These are phyloP conservation scores for Callipepla squamata DNA, from an alignment of 2,113 vertebrate species.

Conservation along the genomic window DNA sequence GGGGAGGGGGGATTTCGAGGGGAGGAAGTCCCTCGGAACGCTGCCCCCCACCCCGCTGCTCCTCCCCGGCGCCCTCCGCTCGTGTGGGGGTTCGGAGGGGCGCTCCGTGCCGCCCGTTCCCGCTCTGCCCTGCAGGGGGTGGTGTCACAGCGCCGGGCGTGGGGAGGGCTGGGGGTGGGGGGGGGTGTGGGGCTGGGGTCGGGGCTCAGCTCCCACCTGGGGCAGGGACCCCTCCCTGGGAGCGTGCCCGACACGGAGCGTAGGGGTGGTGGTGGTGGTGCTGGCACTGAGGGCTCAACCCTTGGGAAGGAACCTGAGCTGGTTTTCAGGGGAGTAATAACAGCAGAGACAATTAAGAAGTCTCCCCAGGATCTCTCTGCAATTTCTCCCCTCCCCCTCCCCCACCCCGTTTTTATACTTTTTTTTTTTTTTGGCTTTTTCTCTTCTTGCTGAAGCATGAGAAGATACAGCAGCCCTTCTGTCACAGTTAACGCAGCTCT, in stretches of 20 bases:
- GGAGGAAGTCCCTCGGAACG: slow-evolving; percentile 67
- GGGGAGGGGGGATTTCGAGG: slow-evolving; percentile 64
- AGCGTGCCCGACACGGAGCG: not conserved
- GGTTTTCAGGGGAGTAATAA: slow-evolving; percentile 14
- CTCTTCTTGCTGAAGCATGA: slow-evolving; percentile 52
- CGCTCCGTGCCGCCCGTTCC: slow-evolving; percentile 49
- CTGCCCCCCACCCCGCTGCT: slow-evolving; percentile 36
- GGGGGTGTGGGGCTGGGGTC: slow-evolving; percentile 17
- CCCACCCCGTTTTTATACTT: not conserved
- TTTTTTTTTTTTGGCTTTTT: not conserved
- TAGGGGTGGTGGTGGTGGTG: not conserved
- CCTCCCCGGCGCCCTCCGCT: not conserved
- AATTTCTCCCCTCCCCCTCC: slow-evolving; percentile 34
- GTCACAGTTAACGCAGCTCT: slow-evolving; percentile 42
- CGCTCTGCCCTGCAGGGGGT: slow-evolving; percentile 62
- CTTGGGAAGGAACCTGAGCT: slow-evolving; percentile 20
- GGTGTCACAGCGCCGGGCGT: slow-evolving; percentile 52
- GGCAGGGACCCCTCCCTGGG: not conserved
- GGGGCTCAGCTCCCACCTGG: slow-evolving; percentile 54
- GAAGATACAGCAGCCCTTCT: slow-evolving; percentile 47
- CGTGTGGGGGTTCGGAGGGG: slow-evolving; percentile 48
- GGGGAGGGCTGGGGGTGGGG: not conserved
- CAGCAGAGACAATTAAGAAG: not conserved
- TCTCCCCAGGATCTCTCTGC: slow-evolving; percentile 39
- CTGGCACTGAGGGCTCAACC: not conserved